Percentiles rank a stretch among this genome's conserved stretches.
Conservation (phyloP, 2,888 invertebrate species). For the Eretmocerus hayati region DNA sequence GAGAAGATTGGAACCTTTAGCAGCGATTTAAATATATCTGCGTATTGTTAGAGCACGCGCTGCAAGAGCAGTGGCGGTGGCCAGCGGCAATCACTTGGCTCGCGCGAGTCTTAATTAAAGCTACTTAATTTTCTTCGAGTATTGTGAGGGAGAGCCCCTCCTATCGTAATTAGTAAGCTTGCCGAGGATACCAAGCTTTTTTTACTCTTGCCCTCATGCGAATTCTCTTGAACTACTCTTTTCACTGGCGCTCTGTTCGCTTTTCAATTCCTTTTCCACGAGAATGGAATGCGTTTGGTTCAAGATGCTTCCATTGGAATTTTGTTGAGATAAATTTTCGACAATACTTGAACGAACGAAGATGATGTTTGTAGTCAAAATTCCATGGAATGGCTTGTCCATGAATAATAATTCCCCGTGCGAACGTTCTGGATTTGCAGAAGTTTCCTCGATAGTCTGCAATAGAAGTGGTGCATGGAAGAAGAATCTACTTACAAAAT, state of each 20-base stretch:
- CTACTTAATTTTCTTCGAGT: constrained; percentile 39
- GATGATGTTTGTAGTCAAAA: too few species aligned
- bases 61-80: constrained; percentile 1
- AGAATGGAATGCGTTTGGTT: too few species aligned
- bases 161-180: constrained; percentile 17
- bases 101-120: constrained; percentile 41
- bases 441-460: too few species aligned
- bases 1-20: constrained; percentile 30
- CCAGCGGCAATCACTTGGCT: constrained; percentile 1
- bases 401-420: too few species aligned
- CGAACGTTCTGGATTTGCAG: too few species aligned
- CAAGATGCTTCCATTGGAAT: too few species aligned
- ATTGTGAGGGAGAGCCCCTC: constrained; percentile 20
- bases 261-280: too few species aligned
- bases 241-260: constrained; percentile 1
- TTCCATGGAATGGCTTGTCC: too few species aligned
- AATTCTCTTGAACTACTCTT: background rate
- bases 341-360: too few species aligned
- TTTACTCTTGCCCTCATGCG: background rate
- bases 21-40: constrained; percentile 37
- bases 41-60: constrained; percentile 34
- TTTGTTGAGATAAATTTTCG: too few species aligned
- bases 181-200: background rate
- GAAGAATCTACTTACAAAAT: too few species aligned
- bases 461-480: too few species aligned